Conservation (phyloP, 2,113 vertebrate species). For the Muntiacus muntjak region DNA sequence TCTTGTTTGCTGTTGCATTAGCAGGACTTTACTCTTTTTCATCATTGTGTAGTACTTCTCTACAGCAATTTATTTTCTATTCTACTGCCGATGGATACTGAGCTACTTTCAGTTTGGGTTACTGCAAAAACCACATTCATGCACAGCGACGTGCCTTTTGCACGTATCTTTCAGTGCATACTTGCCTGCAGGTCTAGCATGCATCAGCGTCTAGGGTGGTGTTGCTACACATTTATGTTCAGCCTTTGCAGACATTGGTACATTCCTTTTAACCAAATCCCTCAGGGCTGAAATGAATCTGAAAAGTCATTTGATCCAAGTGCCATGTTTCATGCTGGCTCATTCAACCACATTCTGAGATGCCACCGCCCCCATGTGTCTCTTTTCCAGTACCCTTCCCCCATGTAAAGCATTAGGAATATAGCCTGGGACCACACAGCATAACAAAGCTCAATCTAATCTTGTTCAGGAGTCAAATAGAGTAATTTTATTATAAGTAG, state of each 20-base stretch:
- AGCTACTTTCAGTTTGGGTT: neutral
- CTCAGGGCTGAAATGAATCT: neutral
- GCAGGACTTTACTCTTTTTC: neutral
- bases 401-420: neutral
- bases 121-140: neutral
- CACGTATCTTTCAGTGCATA: fast-evolving
- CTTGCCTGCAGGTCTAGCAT: neutral
- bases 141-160: neutral
- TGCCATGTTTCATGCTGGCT: neutral
- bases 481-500: neutral
- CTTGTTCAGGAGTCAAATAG: neutral
- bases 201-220: neutral
- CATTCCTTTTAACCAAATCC: neutral
- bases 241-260: neutral
- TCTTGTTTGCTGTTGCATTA: neutral
- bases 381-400: neutral
- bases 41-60: neutral
- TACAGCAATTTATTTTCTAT: neutral
- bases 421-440: neutral
- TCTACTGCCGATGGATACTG: neutral
- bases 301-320: neutral
- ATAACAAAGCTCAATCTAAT: neutral
- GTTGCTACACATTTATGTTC: fast-evolving
- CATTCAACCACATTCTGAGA: neutral
- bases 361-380: too few species aligned